phyloP scores from a whole-genome alignment of 2,888 invertebrate genomes.

The Belgica antarctica region DNA sequence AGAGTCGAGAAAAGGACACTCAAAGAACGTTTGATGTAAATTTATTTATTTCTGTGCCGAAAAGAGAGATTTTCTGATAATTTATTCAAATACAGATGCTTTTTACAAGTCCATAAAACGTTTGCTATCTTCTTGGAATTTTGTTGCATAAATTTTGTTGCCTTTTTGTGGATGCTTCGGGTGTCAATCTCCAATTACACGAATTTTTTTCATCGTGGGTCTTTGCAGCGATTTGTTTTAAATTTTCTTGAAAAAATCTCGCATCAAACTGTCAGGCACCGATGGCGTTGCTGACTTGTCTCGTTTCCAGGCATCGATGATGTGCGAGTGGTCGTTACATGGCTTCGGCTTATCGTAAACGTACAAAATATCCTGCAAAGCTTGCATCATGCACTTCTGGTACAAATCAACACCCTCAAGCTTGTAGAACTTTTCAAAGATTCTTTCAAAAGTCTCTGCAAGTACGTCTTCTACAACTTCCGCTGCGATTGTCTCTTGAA shows the following conservation, averaged over 20 bases:
- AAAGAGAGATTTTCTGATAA: slow-evolving; percentile 30
- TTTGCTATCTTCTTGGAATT: neutral
- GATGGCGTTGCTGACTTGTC: slow-evolving; percentile 8
- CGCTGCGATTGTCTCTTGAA: neutral
- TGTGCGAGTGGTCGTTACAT: neutral
- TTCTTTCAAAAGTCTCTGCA: neutral
- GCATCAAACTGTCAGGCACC: neutral
- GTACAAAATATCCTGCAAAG: neutral
- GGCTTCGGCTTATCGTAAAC: neutral
- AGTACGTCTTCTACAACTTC: neutral
- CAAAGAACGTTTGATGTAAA: neutral
- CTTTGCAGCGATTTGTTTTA: neutral
- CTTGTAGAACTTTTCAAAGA: neutral
- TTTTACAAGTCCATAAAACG: neutral
- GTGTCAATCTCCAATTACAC: neutral
- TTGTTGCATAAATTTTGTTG: slow-evolving; percentile 29
- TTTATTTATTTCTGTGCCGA: slow-evolving; percentile 34
- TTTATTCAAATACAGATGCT: slow-evolving; percentile 39
- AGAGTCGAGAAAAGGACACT: slow-evolving; percentile 28
- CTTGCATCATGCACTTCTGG: neutral
- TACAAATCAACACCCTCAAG: neutral
- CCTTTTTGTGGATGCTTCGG: neutral
- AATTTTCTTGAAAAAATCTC: neutral
- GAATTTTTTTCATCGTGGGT: neutral
- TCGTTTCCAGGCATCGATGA: slow-evolving; percentile 3